Conservation (phyloP, 2,113 vertebrate genomes). For the Chaetorhynchus papuensis region DNA sequence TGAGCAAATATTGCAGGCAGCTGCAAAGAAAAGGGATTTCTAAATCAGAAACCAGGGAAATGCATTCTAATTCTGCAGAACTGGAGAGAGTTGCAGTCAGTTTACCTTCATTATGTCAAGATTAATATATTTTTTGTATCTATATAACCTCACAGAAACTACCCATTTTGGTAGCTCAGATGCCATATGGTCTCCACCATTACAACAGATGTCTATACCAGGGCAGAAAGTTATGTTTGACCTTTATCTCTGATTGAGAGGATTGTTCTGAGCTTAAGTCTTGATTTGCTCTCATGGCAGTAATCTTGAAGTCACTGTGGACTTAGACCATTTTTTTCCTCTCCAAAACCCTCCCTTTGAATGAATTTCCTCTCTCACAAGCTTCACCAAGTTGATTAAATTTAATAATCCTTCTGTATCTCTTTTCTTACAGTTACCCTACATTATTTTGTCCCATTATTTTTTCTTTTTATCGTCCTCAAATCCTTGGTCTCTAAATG, state of each 20-base stretch:
- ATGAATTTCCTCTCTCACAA: background rate
- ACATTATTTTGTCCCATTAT: background rate
- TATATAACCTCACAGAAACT: background rate
- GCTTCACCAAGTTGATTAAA: background rate
- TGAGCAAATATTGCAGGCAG: background rate
- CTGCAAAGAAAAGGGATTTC: background rate
- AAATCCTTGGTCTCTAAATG: background rate
- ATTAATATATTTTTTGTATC: background rate
- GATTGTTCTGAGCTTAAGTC: background rate
- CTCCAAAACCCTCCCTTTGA: background rate
- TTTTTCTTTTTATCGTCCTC: background rate
- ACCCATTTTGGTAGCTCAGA: background rate
- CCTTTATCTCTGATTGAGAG: background rate
- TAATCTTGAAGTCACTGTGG: background rate
- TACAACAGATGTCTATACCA: background rate
- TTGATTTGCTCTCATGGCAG: background rate
- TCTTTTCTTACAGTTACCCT: background rate
- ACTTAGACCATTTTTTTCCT: background rate
- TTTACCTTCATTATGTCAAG: background rate
- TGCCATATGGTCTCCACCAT: background rate
- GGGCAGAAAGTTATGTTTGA: background rate
- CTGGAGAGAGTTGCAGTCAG: background rate
- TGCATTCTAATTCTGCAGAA: background rate
- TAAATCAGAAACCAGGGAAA: background rate
- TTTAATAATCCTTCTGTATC: background rate